These are phyloP conservation scores for Micrastur ruficollis DNA, from an alignment of 2,797 vertebrate genomes.

Conservation along the genomic window DNA sequence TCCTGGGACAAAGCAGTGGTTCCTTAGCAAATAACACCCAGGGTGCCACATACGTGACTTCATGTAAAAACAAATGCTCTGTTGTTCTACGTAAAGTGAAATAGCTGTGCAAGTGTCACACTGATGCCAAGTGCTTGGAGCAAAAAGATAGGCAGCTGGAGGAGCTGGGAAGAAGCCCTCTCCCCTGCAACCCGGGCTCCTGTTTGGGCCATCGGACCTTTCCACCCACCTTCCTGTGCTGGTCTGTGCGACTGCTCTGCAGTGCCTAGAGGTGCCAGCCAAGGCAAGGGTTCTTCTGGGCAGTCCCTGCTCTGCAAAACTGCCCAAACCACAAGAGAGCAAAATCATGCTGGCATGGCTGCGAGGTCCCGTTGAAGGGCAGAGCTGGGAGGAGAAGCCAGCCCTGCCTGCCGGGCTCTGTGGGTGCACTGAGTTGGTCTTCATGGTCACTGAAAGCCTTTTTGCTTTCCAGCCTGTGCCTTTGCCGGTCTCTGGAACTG, in stretches of 20 bases:
- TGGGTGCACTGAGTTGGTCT: accelerated
- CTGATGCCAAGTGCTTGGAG: neutral
- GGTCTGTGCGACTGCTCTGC: neutral
- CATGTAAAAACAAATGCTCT: neutral
- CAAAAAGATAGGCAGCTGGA: neutral
- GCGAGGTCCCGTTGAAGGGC: neutral
- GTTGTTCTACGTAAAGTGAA: neutral
- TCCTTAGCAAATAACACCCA: neutral
- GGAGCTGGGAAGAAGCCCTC: neutral
- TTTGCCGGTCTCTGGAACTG: constrained; percentile 92
- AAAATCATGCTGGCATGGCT: neutral
- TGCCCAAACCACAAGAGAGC: neutral
- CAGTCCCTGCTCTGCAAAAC: neutral
- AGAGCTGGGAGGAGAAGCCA: neutral
- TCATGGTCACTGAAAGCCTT: neutral
- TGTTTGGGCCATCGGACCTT: neutral
- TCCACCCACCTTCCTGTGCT: neutral
- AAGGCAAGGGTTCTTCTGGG: neutral
- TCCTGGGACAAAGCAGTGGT: neutral
- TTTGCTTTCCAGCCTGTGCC: constrained; percentile 85
- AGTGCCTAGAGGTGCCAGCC: neutral
- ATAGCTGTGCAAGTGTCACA: neutral
- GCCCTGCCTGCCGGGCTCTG: accelerated
- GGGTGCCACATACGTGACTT: accelerated
- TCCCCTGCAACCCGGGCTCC: neutral